Percentiles rank a stretch among this genome's conserved stretches.
phyloP scores from a whole-genome alignment of 2,113 vertebrate species.

The Telmatochromis sp. region DNA sequence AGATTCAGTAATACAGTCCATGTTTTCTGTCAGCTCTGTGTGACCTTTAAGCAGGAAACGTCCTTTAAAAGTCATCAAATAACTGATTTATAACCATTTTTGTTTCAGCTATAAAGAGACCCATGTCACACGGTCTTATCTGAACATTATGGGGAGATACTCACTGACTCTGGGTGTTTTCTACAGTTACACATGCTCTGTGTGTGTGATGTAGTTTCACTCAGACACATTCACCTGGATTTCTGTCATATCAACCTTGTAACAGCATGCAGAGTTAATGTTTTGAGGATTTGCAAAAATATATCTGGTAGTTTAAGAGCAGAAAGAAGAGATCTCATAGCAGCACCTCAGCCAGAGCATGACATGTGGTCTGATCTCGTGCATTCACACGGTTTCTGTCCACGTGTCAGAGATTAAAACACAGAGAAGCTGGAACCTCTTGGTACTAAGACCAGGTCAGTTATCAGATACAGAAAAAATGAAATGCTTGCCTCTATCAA shows the following conservation, averaged over 20 bases:
- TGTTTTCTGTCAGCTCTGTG: rapidly evolving
- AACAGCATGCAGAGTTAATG: neutral
- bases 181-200: neutral
- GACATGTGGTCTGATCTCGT: neutral
- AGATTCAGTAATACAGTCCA: rapidly evolving
- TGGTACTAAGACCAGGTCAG: rapidly evolving
- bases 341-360: rapidly evolving
- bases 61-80: neutral
- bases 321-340: neutral
- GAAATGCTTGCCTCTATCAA: rapidly evolving
- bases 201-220: neutral
- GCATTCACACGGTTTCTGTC: neutral
- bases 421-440: neutral
- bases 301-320: neutral
- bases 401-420: neutral
- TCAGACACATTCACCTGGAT: rapidly evolving
- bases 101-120: rapidly evolving
- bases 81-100: neutral
- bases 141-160: neutral
- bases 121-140: rapidly evolving
- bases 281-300: rapidly evolving
- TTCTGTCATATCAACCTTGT: rapidly evolving
- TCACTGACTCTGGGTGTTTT: rapidly evolving
- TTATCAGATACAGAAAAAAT: neutral
- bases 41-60: rapidly evolving